Conservation (phyloP, 2,113 vertebrate species). For the Ceyx margarethae region DNA sequence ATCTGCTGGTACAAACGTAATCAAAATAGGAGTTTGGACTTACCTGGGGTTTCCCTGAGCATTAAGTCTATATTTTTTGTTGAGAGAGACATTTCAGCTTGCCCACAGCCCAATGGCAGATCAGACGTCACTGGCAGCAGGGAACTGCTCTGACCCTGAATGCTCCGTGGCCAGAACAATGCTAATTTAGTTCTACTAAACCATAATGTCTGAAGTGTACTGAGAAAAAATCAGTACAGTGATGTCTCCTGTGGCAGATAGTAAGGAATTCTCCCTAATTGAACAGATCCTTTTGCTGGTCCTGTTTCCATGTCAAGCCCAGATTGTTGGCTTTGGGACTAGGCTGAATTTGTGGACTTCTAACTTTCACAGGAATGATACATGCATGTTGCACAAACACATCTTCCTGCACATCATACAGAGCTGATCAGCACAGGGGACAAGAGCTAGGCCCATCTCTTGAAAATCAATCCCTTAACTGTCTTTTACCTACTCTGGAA, state of each 20-base stretch:
- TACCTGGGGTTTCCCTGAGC: slow-evolving; percentile 18
- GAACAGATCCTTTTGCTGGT: neutral
- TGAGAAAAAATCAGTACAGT: neutral
- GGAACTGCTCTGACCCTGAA: neutral
- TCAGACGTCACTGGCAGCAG: neutral
- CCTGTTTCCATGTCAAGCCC: neutral
- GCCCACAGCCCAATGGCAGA: neutral
- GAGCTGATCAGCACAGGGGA: neutral
- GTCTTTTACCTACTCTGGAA: neutral
- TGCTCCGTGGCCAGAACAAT: neutral
- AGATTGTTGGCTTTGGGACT: neutral
- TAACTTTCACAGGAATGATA: neutral
- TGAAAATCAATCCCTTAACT: neutral
- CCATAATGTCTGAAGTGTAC: neutral
- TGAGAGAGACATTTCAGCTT: neutral
- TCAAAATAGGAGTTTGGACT: neutral
- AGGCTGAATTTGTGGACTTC: neutral
- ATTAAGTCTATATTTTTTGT: neutral
- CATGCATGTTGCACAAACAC: neutral
- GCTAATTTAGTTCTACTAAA: neutral
- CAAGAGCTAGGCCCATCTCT: neutral
- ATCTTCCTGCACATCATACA: neutral
- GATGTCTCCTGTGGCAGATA: neutral
- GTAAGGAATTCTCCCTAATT: neutral
- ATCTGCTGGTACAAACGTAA: neutral